These are phyloP conservation scores for Crocodylus rhombifer DNA, from an alignment of 2,797 vertebrate genomes.

Conservation along the genomic window DNA sequence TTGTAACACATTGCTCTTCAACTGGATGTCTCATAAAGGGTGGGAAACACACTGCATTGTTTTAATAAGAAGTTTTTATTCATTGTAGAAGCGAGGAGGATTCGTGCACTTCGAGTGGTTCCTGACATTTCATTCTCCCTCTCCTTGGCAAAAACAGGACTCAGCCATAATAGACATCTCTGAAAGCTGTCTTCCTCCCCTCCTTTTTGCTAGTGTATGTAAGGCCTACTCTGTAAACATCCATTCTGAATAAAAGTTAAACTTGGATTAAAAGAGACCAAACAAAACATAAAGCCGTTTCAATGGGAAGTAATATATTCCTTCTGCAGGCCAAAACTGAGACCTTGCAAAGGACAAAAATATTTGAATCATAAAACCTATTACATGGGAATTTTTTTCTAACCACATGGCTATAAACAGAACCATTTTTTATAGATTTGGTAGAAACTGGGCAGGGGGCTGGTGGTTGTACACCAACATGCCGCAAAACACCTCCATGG, in stretches of 20 bases:
- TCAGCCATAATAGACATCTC: not conserved
- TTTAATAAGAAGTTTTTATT: not conserved
- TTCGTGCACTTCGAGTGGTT: not conserved
- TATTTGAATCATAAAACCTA: not conserved
- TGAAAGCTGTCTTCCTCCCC: not conserved
- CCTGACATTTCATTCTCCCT: not conserved
- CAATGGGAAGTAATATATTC: not conserved
- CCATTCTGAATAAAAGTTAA: not conserved
- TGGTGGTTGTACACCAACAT: not conserved
- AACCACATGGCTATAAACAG: not conserved
- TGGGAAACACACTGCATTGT: fast-evolving
- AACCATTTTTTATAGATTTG: not conserved
- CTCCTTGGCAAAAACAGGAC: not conserved
- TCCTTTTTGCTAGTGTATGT: not conserved
- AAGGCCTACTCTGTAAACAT: not conserved
- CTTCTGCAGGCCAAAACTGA: not conserved
- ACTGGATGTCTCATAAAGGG: not conserved
- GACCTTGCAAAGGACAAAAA: not conserved
- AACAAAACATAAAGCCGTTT: fast-evolving
- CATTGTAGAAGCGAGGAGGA: not conserved
- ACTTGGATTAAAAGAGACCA: not conserved
- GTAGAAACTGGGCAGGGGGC: not conserved
- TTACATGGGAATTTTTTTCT: not conserved
- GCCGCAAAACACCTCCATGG: not conserved
- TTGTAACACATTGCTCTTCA: not conserved